Base-by-base conservation (phyloP, 2,888 invertebrate species). In the Heliconius cydno region DNA sequence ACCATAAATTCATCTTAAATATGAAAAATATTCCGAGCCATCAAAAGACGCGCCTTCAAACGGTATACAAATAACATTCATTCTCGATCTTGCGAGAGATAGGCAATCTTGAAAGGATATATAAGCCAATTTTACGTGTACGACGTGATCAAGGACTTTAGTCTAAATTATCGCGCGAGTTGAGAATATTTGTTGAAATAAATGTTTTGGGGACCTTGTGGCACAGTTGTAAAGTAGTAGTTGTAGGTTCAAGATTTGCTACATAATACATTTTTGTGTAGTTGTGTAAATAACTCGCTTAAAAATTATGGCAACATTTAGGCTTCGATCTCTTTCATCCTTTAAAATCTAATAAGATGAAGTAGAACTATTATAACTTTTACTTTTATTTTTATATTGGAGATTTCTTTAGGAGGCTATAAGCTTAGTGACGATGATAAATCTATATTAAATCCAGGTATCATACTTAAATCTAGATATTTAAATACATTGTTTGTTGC, bases 81-180 rank as follows among this genome's bases (percentile, higher is more conserved):
- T 76, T 79, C 73, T 76, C 79, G 77, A 80, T 77, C 78, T 68
- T 76, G 4, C 65, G n/a, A 80, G 70, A 67, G 78, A 83, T 76
- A 76, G 57, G 73, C 79, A 82, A 82, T 81, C 80, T 80, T 77
- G 67, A 68, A 77, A 57, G 74, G 80, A 79, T 82, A 80, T 79
- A 79, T 83, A 82, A 80, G 76, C 75, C 72, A 78, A 80, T 82
- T 83, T 74, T 74, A 78, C 80, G 65, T 74, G 76, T 76, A 68
- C 68, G 77, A 77, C 81, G 79, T 82, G 79, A 80, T 80, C 80
- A 78, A 71, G 78, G 73, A 78, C 46, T 78, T 74, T 66, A 30
- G 63, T 57, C 38, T 76, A 76, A 82, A 77, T 74, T 75, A 82
- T 81, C 70, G 57, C 57, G 75, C n/a, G 71, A 79, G 63, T 78